A percentile compares a stretch with the other conserved stretches of the same genome.
Conservation (phyloP, 1,140 invertebrate genomes). For the Pseudomyrmex dendroicus region DNA sequence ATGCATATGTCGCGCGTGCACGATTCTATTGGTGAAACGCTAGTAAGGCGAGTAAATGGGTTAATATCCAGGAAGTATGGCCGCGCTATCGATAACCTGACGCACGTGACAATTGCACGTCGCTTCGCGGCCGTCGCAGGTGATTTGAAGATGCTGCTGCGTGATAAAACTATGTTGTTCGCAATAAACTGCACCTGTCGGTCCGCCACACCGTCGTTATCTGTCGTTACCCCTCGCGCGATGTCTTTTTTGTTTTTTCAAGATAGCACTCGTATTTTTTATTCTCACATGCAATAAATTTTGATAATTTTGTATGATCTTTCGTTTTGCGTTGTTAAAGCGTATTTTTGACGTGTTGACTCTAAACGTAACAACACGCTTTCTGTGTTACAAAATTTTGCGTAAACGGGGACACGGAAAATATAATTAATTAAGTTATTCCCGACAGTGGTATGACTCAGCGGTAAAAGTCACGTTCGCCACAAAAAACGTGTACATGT, state of each 20-base stretch:
- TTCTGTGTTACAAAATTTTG: neutral
- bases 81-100: constrained; percentile 64
- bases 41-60: constrained; percentile 70
- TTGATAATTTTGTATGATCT: neutral
- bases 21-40: constrained; percentile 30
- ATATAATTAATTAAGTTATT: constrained; percentile 23
- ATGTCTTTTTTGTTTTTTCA: constrained; percentile 10
- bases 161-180: constrained; percentile 51
- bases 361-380: neutral
- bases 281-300: neutral
- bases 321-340: too few species aligned
- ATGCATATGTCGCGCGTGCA: neutral
- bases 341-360: neutral
- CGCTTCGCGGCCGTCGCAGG: constrained; percentile 23
- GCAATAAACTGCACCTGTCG: constrained; percentile 23
- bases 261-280: constrained; percentile 45
- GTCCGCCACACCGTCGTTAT: constrained; percentile 43
- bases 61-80: constrained; percentile 75
- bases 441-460: constrained; percentile 11
- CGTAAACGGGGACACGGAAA: neutral
- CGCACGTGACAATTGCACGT: constrained; percentile 68
- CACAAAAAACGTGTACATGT: neutral
- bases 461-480: neutral
- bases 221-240: constrained; percentile 61
- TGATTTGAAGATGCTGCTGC: constrained; percentile 58